phyloP scores from a whole-genome alignment of 2,113 vertebrate genomes.

The Actenoides hombroni region DNA sequence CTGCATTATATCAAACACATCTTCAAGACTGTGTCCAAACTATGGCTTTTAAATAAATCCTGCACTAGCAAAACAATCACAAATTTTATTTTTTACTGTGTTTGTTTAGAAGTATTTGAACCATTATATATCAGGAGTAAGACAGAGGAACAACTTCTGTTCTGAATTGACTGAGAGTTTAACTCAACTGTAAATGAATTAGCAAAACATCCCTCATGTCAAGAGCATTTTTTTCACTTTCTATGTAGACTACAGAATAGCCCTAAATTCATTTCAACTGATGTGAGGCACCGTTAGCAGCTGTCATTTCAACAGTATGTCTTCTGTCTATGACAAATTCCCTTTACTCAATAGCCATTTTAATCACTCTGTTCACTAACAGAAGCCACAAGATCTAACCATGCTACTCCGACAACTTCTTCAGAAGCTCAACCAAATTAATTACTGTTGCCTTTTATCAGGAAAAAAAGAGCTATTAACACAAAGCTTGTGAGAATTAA shows the following conservation, averaged over 20 bases:
- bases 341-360: not conserved
- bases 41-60: slow-evolving; percentile 1
- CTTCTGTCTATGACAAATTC: not conserved
- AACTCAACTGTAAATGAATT: not conserved
- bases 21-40: not conserved
- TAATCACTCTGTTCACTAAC: not conserved
- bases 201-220: not conserved
- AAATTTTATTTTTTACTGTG: not conserved
- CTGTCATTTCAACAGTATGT: not conserved
- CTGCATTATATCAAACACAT: not conserved
- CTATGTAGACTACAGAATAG: not conserved
- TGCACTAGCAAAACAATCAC: not conserved
- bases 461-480: not conserved
- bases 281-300: not conserved
- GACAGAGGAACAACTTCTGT: not conserved
- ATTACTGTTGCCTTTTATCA: not conserved
- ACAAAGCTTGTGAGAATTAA: not conserved
- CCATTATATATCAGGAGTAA: not conserved
- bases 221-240: not conserved
- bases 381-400: not conserved
- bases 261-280: not conserved
- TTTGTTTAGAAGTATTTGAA: not conserved
- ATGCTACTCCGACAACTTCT: not conserved
- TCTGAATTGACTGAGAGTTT: not conserved
- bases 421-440: not conserved